Evolutionary conservation across 1,140 invertebrate genomes (phyloP).

Genomic region (Melipona quadrifasciata): DNA sequence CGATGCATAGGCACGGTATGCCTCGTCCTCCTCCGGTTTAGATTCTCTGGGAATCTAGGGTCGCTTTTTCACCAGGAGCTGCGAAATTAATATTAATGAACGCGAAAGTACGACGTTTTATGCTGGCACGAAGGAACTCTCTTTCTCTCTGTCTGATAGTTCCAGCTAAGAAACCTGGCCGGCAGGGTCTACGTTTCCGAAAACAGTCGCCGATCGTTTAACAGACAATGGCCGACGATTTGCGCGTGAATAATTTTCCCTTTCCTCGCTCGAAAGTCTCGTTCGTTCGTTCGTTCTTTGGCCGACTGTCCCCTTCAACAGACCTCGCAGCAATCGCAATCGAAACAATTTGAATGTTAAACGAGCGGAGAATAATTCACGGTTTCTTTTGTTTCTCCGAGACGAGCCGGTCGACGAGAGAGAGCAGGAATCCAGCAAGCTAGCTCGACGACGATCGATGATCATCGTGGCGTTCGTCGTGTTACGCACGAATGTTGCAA

Average conservation of each 20-base stretch:
- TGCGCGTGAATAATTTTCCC: not conserved
- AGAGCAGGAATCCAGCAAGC: too few relatives aligned
- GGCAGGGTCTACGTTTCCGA: conserved; percentile 5
- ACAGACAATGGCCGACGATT: not conserved
- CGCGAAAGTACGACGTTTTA: conserved; percentile 41
- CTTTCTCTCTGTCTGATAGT: not conserved
- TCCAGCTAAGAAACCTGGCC: not conserved
- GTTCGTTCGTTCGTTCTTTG: too few relatives aligned
- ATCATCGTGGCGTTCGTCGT: too few relatives aligned
- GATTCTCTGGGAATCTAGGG: conserved; percentile 39
- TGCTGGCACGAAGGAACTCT: not conserved
- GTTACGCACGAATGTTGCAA: too few relatives aligned
- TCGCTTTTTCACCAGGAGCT: conserved; percentile 40
- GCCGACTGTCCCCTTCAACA: not conserved
- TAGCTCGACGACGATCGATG: too few relatives aligned
- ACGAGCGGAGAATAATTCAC: not conserved
- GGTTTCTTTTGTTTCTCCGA: too few relatives aligned
- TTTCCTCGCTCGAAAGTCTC: too few relatives aligned
- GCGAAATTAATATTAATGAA: conserved; percentile 57
- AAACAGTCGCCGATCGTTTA: not conserved
- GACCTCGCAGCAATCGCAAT: not conserved
- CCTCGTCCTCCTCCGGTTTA: conserved; percentile 14
- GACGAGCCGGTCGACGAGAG: too few relatives aligned
- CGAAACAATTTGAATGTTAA: not conserved
- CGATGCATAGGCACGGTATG: conserved; percentile 16